Base-by-base conservation (phyloP, 2,113 vertebrate genomes). In the Coturnix japonica region DNA sequence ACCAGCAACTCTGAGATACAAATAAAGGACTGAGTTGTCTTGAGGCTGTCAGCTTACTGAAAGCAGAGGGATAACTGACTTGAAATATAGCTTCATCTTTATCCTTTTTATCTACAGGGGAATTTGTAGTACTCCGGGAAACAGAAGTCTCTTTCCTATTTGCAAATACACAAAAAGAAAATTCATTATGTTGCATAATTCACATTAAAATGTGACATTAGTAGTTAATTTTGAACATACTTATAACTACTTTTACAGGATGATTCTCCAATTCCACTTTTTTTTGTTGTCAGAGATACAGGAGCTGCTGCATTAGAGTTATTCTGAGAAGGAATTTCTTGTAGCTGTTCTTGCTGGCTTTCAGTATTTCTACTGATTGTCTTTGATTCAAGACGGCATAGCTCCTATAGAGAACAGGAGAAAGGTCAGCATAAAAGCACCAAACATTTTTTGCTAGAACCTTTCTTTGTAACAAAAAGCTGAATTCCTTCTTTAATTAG, bases 51-150 rank as follows among this genome's bases (percentile, higher is more conserved):
- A 99, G 44, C 90, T 99, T 99, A 97, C 98, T 99, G 95, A 99
- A 99, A 91, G 99, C 99, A 30, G 99, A 99, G 1, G 99, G 99
- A 6, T 98, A 99, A 97, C 99, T 99, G 83, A 99, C 98, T 93
- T 99, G 98, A 96, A 99, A 99, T 19, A 97, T 90, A 37, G 79
- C 93, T 65, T 98, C 97, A 57, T 96, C 98, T 89, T 94, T 96
- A 35, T 98, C 98, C 49, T 87, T 97, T 88, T 97, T 98, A 74
- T 98, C 98, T 43, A 97, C 74, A 11, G 98, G 98, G 43, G 98
- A 98, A 64, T 97, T 98, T 26, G 95, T 95, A 81, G 91, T 31
- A 22, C 97, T 98, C 65, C 97, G 97, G 90, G 97, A 93, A 89
- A 85, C 92, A 30, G 96, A 96, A 7, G 78, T 93, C 43, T 99